phyloP scores from a whole-genome alignment of 37 sponge, comb jelly and placozoan genomes.

The Bolinopsis microptera region DNA sequence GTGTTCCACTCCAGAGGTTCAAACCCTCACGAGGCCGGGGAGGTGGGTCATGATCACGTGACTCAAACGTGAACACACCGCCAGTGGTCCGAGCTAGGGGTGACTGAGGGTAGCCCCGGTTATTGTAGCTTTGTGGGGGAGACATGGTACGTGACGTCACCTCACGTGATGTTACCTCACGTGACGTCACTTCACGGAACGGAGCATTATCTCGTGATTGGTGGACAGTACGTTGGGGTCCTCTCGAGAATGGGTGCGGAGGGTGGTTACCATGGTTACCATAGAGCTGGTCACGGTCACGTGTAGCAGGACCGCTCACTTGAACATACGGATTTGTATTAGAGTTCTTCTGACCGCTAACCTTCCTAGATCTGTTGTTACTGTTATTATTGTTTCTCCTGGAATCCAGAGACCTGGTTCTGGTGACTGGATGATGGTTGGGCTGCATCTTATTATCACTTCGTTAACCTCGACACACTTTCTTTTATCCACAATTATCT shows the following conservation, averaged over 20 bases:
- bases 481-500: neutral
- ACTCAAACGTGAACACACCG: neutral
- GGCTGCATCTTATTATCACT: neutral
- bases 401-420: slow-evolving; percentile 11
- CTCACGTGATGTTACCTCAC: neutral
- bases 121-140: neutral
- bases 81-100: neutral
- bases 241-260: neutral
- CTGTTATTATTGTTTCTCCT: neutral
- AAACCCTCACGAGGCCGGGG: neutral
- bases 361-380: neutral
- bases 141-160: neutral
- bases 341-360: neutral
- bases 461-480: neutral
- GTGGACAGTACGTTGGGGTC: neutral
- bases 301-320: neutral
- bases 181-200: neutral
- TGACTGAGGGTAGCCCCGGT: neutral
- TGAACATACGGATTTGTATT: neutral
- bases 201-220: neutral
- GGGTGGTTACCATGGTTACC: neutral
- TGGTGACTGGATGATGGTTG: neutral
- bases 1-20: neutral
- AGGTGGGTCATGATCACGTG: neutral
- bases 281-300: neutral